Base-by-base conservation (phyloP, 2,888 invertebrate genomes). In the Eupithecia subumbrata region DNA sequence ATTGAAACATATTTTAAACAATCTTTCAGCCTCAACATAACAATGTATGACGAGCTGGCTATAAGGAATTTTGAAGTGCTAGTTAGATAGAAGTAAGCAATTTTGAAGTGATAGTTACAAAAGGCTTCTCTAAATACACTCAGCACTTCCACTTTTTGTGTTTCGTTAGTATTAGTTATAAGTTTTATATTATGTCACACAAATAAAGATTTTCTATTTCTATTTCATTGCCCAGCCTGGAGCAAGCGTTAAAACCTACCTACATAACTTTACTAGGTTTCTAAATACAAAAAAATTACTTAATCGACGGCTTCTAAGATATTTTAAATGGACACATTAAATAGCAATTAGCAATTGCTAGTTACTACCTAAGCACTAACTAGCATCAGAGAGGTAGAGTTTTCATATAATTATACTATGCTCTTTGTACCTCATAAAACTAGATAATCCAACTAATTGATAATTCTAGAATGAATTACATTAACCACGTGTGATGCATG, bases 401-500 rank as follows among this genome's bases (percentile, higher is more conserved):
- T 22, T 60, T 60, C 60, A 18, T 14, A 60, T 7, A 22, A 25
- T 60, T 25, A 60, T 25, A 12, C 25, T 45, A 14, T 40, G 16
- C 30, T 45, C 18, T 64, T 71, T 71, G 64, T 11, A 64, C 63
- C 25, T 63, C 30, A 52, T 72, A 7, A 56, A 22, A n/a, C 18
- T 48, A 37, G 64, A 64, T 63, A 45, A 34, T 30, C 0, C 18
- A 69, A 43, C 45, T 73, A 43, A 69, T 64, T 64, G 69, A 69
- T 73, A 73, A 64, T 22, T 34, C 60, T 45, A 45, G n/a, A 16
- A 43, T 60, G 18, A 60, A 75, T 80, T 79, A 80, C 25, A 70
- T 73, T 75, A 43, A 22, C 22, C 52, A 72, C 66, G 77, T 74
- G 81, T 81, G 76, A 80, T 80, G 78, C 81, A 79, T 81, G 78